Base-by-base conservation (phyloP, 2,797 vertebrate species). In the Poeciliopsis gracilis region DNA sequence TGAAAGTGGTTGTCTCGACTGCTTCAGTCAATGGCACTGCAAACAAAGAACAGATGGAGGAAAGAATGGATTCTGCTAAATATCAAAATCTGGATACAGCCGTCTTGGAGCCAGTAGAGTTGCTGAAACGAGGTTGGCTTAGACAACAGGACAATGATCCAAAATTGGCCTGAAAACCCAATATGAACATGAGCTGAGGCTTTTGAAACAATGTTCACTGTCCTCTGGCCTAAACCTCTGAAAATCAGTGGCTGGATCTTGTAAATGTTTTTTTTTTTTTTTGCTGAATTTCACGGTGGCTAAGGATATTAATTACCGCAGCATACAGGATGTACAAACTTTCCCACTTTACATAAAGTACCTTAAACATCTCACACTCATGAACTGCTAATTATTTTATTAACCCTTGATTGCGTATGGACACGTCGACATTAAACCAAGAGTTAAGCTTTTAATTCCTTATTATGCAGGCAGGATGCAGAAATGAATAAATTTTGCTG, bases 21-120 rank as follows among this genome's bases (percentile, higher is more conserved):
- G 75, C 45, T 46, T 49, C 61, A 74, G 74, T 46, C 41, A 49
- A 69, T 66, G 67, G 72, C 67, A 41, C 45, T 33, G 66, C 15
- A 84, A 77, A 77, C 72, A 25, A 15, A 23, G 55, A 66, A 63
- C 73, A 66, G 75, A 81, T 67, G 75, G 69, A 77, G 43, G 75
- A 28, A 67, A 77, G 80, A 77, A 75, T 76, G 57, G 33, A 77
- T 67, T 77, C 23, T 11, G 33, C 57, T 72, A 33, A 78, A 78
- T 77, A 74, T 71, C 63, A 75, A 61, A 80, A 71, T 67, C 76
- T 63, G 46, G 55, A 74, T 75, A 46, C 59, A 73, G 67, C 75
- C 63, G 47, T 79, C 41, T 69, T 36, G 2, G 47, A 67, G 59
- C 76, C 63, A 66, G 43, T 36, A 13, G 38, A 70, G 70, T 76